Evolutionary conservation across 2,888 invertebrate species (phyloP).

Genomic region (Drosophila sordidula): DNA sequence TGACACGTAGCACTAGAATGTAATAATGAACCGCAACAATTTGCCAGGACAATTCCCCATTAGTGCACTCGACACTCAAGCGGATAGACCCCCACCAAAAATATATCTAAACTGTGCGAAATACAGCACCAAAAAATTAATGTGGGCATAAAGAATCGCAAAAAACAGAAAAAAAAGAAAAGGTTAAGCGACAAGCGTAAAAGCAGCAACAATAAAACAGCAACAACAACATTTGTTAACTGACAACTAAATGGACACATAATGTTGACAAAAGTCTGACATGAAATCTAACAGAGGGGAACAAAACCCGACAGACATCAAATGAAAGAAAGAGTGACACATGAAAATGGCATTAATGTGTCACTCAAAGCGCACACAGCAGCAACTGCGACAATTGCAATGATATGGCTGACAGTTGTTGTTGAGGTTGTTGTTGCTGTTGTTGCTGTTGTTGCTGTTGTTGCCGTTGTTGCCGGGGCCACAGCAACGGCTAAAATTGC

Average conservation of each 20-base stretch:
- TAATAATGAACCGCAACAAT: not conserved
- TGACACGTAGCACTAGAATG: not conserved
- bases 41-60: conserved; percentile 2
- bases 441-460: not conserved
- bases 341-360: conserved; percentile 83
- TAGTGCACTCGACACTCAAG: conserved; percentile 17
- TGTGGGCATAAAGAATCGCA: conserved; percentile 31
- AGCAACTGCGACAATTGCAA: conserved; percentile 75
- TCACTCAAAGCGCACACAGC: conserved; percentile 77
- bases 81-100: not conserved
- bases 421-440: conserved; percentile 17
- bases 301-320: conserved; percentile 59
- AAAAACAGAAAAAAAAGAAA: conserved; percentile 30
- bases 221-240: conserved; percentile 68
- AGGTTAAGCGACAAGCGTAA: conserved; percentile 52
- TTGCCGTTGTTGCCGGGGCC: conserved; percentile 16
- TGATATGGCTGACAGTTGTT: conserved; percentile 73
- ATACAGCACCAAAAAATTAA: conserved; percentile 38
- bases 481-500: conserved; percentile 68
- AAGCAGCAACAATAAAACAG: conserved; percentile 16
- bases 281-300: conserved; percentile 70
- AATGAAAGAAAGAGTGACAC: conserved; percentile 82
- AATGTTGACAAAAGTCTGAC: conserved; percentile 82
- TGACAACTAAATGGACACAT: conserved; percentile 81
- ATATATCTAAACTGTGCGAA: conserved; percentile 33